Conservation (phyloP, 2,888 invertebrate species). For the Dryadula phaetusa region DNA sequence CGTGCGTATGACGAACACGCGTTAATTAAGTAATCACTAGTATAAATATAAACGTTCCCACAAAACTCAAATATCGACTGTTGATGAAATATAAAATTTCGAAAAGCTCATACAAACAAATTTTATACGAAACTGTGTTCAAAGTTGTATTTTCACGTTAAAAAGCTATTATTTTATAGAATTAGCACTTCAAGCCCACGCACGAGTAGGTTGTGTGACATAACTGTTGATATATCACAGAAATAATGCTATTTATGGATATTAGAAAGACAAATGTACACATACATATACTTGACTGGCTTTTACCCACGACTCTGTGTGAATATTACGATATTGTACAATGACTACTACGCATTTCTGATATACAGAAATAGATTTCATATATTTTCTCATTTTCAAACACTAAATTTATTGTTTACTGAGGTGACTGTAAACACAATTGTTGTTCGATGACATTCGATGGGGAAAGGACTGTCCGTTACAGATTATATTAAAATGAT, state of each 20-base stretch:
- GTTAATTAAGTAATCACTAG: no score
- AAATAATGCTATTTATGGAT: slow-evolving; percentile 31
- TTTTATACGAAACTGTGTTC: not conserved
- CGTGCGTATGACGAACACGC: no score
- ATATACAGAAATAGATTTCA: not conserved
- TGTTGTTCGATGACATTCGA: no score
- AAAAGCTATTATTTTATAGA: slow-evolving; percentile 37
- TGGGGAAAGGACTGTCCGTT: no score
- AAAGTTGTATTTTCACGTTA: slow-evolving; percentile 9
- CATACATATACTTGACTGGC: not conserved
- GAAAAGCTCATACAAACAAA: not conserved
- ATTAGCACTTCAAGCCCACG: slow-evolving; percentile 40
- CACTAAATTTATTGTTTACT: no score
- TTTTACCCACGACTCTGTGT: slow-evolving; percentile 9
- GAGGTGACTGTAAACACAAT: no score
- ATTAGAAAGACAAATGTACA: slow-evolving; percentile 31
- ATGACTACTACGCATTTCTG: slow-evolving; percentile 8
- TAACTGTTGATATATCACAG: slow-evolving; percentile 20
- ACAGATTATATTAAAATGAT: no score
- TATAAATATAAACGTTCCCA: no score
- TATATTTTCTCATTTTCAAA: no score
- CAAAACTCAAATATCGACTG: not conserved
- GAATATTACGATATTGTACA: slow-evolving; percentile 4
- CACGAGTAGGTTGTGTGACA: slow-evolving; percentile 31
- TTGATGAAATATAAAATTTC: not conserved